Evolutionary conservation across 2,888 invertebrate species (phyloP), one percentile per base, ranked within the genome.

Genomic region (Cosmia pyralina): DNA sequence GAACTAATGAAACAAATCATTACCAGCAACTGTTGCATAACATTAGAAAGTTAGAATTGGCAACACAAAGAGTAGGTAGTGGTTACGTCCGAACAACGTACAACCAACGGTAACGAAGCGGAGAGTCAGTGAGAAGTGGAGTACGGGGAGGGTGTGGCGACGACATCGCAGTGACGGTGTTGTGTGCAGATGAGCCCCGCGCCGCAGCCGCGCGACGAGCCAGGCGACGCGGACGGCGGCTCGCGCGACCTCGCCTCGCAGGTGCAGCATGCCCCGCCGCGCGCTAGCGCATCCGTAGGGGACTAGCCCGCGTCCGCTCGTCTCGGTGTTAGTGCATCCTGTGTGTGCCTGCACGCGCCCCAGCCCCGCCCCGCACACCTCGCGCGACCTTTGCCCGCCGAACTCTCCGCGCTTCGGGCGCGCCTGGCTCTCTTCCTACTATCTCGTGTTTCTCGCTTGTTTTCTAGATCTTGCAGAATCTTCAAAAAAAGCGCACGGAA

Each of bases 401-500:
- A 89, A 88, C 92, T 91, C 90, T 92, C 90, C 92, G 92, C 92
- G 92, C 91, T 91, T 90, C 90, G 93, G 92, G 94, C 94, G 95
- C 95, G 94, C 93, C 96, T 94, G 92, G 94, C 96, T 96, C 96
- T 96, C 97, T 97, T 97, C 97, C 97, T 97, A 97, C 97, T 97
- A 97, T 97, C 97, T 97, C 97, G 97, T 97, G 97, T 97, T 98
- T 98, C 97, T 97, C 97, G 97, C 97, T 98, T 97, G 97, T 98
- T 97, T 98, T 98, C 98, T 98, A 98, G 98, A 98, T 98, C 98
- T 98, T 98, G 98, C 98, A 98, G 98, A 98, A 98, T 98, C 98
- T 98, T 97, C 98, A 98, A 98, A 98, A 98, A 98, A 99, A 98
- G 98, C 98, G 98, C 98, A 98, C 98, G 97, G 98, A 98, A 98